Evolutionary conservation across 2,888 invertebrate genomes (phyloP), one percentile per base, ranked within the genome.

Genomic region (Drosophila mimica): DNA sequence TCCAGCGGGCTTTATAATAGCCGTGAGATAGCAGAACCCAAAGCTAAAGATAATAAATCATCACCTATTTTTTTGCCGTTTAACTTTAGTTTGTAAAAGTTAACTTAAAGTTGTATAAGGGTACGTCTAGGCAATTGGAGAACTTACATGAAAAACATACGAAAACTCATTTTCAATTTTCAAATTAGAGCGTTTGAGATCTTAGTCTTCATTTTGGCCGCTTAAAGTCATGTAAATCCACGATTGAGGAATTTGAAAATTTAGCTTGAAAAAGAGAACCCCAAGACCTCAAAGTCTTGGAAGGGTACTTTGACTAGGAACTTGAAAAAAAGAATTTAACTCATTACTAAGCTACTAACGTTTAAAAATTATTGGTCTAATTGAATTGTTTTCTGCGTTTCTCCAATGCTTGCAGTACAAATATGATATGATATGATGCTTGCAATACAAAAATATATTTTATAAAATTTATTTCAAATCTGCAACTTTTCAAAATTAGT

Each of bases 11-110:
- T 60, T 49, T 49, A 66, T 79, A 79, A 79, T 79, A 79, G 79
- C 78, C 78, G 79, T 79, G 79, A 79, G 79, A 79, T 46, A 79
- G 53, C 71, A 34, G 11, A 68, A 33, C 8, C 34, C 49, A 48
- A 68, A 70, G 52, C 54, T 53, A 34, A 76, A 65, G 57, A 74
- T 30, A 43, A 74, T 74, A 70, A 74, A 74, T 69, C 73, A 76
- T 69, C 46, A 51, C 43, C 20, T 33, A 48, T 17, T 43, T 33
- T 43, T 43, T 51, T 17, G 9, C 25, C 6, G 53, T 52, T 20
- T 13, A 34, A 52, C 11, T 51, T 60, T 33, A 48, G 36, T 36
- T 31, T 57, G 15, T 25, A 9, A 15, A 46, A 28, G 15, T 25
- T 25, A 46, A 7, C 8, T 46, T 15, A 25, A 46, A 20, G 43